These are phyloP conservation scores for Oreochromis niloticus DNA, from an alignment of 2,113 vertebrate species.

Conservation along the genomic window DNA sequence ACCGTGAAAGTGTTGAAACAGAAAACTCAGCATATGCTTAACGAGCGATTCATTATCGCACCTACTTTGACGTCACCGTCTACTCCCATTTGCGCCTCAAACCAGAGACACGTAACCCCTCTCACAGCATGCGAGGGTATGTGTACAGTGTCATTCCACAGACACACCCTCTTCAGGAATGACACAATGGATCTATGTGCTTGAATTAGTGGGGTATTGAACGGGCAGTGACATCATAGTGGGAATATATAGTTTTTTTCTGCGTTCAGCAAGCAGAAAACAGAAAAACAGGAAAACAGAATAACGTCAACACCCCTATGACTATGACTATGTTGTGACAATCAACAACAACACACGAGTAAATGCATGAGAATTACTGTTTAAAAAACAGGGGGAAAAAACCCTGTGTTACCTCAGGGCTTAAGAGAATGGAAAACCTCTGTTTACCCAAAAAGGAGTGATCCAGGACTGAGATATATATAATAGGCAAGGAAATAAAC, in stretches of 20 bases:
- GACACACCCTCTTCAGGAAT: constrained; percentile 7
- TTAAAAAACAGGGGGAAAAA: neutral
- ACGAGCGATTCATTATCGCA: neutral
- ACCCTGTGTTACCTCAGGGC: neutral
- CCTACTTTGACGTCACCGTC: neutral
- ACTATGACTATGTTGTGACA: neutral
- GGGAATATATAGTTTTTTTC: neutral
- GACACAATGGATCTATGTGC: neutral
- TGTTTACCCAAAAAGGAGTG: constrained; percentile 4
- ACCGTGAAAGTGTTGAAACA: neutral
- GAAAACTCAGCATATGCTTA: constrained; percentile 16
- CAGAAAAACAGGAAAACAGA: neutral
- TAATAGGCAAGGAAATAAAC: neutral
- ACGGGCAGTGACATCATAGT: constrained; percentile 1
- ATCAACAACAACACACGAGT: neutral
- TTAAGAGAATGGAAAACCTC: neutral
- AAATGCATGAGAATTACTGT: neutral
- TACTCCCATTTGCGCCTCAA: neutral
- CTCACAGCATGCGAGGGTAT: neutral
- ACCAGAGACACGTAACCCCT: neutral
- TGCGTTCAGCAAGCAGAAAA: neutral
- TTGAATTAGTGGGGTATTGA: neutral
- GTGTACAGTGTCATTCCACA: neutral
- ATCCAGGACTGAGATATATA: neutral
- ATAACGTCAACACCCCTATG: neutral